Evolutionary conservation across 2,113 vertebrate genomes (phyloP).

Genomic region (Bostrychus sinensis): DNA sequence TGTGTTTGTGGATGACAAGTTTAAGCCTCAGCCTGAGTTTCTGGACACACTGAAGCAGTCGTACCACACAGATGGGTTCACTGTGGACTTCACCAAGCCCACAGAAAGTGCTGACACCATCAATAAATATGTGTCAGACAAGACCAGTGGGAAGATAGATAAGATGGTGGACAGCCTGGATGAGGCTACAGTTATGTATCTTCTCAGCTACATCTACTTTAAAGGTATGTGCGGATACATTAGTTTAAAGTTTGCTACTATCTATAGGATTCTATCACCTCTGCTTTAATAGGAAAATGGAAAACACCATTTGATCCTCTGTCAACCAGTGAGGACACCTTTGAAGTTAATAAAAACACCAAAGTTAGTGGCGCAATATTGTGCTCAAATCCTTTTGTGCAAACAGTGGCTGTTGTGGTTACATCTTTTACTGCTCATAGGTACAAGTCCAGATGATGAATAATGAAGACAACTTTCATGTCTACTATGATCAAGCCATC

Average conservation of each 20-base stretch:
- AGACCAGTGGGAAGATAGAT: slow-evolving; percentile 73
- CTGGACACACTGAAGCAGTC: slow-evolving; percentile 60
- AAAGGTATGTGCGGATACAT: slow-evolving; percentile 64
- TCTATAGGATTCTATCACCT: background rate
- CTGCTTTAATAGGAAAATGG: slow-evolving; percentile 75
- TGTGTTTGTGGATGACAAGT: slow-evolving; percentile 59
- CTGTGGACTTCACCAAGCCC: slow-evolving; percentile 59
- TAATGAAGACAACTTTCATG: background rate
- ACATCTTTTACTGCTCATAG: slow-evolving; percentile 29
- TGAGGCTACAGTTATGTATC: slow-evolving; percentile 67
- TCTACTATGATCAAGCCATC: slow-evolving; percentile 75
- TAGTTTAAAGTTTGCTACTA: too few species aligned
- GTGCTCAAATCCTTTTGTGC: background rate
- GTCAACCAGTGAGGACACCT: slow-evolving; percentile 46
- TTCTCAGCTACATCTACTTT: slow-evolving; percentile 78
- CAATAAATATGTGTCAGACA: slow-evolving; percentile 62
- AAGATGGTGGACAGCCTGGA: slow-evolving; percentile 63
- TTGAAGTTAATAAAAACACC: slow-evolving; percentile 63
- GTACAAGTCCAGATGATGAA: slow-evolving; percentile 81
- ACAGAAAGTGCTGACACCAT: slow-evolving; percentile 53
- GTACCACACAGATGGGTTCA: slow-evolving; percentile 66
- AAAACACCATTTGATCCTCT: slow-evolving; percentile 56
- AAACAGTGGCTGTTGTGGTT: background rate
- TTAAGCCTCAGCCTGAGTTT: slow-evolving; percentile 51
- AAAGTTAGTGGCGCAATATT: slow-evolving; percentile 46